A percentile compares a stretch with the other conserved stretches of the same genome.
Evolutionary conservation across 2,113 vertebrate genomes (phyloP).

Genomic region (Varanus salvator): DNA sequence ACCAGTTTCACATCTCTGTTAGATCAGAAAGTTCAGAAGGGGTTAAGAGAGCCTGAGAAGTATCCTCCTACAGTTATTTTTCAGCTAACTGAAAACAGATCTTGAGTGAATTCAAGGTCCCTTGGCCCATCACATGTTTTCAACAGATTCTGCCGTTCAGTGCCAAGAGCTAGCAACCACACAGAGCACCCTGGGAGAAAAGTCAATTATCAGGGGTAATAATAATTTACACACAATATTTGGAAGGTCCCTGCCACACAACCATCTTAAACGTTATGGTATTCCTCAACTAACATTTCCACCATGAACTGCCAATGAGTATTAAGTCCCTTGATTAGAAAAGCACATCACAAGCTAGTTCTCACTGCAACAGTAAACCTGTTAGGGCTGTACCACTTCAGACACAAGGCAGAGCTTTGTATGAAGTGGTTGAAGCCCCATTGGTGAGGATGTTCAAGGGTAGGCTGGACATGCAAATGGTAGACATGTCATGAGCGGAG

Average conservation of each 20-base stretch:
- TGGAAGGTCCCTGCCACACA: background rate
- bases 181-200: background rate
- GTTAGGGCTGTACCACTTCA: background rate
- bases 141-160: background rate
- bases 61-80: background rate
- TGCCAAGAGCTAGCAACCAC: background rate
- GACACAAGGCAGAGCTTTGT: background rate
- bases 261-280: background rate
- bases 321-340: background rate
- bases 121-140: background rate
- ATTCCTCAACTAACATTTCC: background rate
- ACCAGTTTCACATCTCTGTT: background rate
- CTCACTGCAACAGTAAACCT: background rate
- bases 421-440: no score
- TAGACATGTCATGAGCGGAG: no score
- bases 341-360: background rate
- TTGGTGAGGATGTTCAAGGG: no score
- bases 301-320: background rate
- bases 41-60: background rate
- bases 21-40: background rate
- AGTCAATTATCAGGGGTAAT: background rate
- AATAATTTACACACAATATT: background rate
- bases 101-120: background rate
- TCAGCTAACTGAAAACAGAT: conserved; percentile 1
- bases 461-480: no score